phyloP scores from a whole-genome alignment of 2,888 invertebrate species.

The Himalopsyche anomala region DNA sequence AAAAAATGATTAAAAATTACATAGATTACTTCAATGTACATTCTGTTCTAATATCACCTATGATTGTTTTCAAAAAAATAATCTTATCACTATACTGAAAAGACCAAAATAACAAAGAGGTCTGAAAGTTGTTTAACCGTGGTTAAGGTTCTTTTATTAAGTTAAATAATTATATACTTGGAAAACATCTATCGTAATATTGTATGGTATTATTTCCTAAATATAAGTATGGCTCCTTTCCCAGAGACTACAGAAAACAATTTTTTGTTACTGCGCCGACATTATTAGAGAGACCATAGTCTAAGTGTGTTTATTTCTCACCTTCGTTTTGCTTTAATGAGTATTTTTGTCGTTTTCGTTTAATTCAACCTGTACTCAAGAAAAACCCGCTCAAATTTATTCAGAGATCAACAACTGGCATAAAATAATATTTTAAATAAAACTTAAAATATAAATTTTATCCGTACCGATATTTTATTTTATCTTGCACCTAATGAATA shows the following conservation, averaged over 20 bases:
- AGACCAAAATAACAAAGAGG: too few species aligned
- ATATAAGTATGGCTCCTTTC: conserved; percentile 26
- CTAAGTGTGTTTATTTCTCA: conserved; percentile 49
- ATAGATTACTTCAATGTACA: too few species aligned
- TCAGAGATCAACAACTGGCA: conserved; percentile 33
- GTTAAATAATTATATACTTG: not conserved
- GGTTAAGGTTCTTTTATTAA: not conserved
- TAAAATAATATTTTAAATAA: too few species aligned
- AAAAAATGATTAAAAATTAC: too few species aligned
- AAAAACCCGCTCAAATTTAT: conserved; percentile 44
- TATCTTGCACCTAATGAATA: too few species aligned
- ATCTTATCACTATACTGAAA: too few species aligned
- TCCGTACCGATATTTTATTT: too few species aligned
- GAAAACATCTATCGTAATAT: conserved; percentile 26
- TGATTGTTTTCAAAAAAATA: too few species aligned
- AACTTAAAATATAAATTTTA: too few species aligned
- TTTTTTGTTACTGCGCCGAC: conserved; percentile 45
- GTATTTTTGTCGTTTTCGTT: conserved; percentile 61
- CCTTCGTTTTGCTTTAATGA: conserved; percentile 58
- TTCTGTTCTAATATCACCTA: too few species aligned
- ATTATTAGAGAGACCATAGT: conserved; percentile 56
- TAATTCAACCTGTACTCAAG: conserved; percentile 55
- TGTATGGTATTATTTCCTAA: conserved; percentile 39
- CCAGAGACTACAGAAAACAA: conserved; percentile 24
- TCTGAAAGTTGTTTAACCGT: too few species aligned